phyloP scores from a whole-genome alignment of 2,797 vertebrate species.

The Borostomias antarcticus region DNA sequence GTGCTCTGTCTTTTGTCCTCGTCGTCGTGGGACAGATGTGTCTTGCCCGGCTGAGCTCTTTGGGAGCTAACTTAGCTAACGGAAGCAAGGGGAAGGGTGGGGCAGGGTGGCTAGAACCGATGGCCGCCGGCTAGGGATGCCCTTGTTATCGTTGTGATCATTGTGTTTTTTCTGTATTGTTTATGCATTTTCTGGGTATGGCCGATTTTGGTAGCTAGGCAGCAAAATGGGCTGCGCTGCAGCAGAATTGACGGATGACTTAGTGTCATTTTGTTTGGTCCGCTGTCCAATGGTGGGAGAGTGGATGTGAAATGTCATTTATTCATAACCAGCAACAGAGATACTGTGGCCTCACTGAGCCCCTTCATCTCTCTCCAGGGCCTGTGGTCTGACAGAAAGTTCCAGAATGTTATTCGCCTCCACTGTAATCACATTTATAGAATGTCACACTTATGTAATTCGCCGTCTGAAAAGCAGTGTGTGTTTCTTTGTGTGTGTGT shows the following conservation, averaged over 20 bases:
- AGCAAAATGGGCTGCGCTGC: no score
- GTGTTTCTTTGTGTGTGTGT: not conserved
- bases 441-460: not conserved
- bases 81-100: slow-evolving; percentile 11
- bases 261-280: no score
- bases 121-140: no score
- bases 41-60: not conserved
- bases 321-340: slow-evolving; percentile 19
- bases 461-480: not conserved
- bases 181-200: no score
- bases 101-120: not conserved
- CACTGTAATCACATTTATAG: slow-evolving; percentile 3
- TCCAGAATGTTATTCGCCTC: not conserved
- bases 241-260: no score
- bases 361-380: not conserved
- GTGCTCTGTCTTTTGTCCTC: slow-evolving; percentile 16
- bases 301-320: slow-evolving; percentile 1
- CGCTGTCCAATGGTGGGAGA: slow-evolving; percentile 5
- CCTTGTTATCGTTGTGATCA: no score
- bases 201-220: no score
- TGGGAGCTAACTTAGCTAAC: slow-evolving; percentile 11
- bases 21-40: slow-evolving; percentile 14
- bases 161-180: not conserved
- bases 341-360: not conserved
- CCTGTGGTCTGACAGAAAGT: not conserved